These are phyloP conservation scores for Tragelaphus strepsiceros DNA, from an alignment of 2,113 vertebrate species.

Conservation along the genomic window DNA sequence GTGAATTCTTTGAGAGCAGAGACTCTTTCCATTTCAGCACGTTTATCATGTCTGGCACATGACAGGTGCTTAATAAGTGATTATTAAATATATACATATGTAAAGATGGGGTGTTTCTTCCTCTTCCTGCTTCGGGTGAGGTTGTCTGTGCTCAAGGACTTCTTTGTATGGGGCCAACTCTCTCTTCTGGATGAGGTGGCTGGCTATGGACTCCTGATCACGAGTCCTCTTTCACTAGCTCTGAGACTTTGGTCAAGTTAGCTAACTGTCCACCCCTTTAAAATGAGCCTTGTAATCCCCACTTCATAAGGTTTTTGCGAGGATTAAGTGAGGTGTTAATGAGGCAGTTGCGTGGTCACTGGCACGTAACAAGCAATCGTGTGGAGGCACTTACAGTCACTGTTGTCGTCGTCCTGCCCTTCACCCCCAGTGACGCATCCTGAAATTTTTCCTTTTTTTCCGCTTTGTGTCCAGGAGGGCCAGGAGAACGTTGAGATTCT, in stretches of 20 bases:
- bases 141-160: background rate
- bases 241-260: background rate
- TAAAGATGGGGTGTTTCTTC: background rate
- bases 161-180: background rate
- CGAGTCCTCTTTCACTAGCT: background rate
- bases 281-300: background rate
- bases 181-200: background rate
- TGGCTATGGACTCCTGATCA: background rate
- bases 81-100: background rate
- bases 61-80: background rate
- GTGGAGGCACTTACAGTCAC: rapidly evolving
- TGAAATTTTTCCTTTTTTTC: background rate
- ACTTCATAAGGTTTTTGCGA: background rate
- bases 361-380: background rate
- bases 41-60: background rate
- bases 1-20: background rate
- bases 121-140: background rate
- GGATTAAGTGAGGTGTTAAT: background rate
- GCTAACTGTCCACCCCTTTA: background rate
- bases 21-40: background rate
- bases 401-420: background rate
- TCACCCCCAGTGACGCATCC: background rate
- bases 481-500: constrained; percentile 96
- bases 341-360: rapidly evolving
- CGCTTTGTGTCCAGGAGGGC: constrained; percentile 85